Conservation (phyloP, 30 jellyfish, hydroid and myxozoan species). For the Aurelia coerulea region DNA sequence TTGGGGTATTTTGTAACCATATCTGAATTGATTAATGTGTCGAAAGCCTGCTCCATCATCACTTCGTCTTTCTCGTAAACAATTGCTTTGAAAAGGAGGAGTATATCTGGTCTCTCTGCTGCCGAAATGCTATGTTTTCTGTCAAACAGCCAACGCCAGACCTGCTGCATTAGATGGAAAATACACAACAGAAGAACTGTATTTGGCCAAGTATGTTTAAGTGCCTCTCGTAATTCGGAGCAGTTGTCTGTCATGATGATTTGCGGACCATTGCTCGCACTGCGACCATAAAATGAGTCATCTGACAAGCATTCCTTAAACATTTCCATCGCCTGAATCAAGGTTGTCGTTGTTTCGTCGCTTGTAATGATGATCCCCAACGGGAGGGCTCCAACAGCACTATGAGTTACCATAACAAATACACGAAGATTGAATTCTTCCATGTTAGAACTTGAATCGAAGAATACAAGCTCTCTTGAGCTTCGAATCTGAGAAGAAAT, state of each 20-base stretch:
- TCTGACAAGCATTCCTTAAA: neutral
- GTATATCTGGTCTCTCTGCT: slow-evolving; percentile 11
- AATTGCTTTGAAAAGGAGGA: neutral
- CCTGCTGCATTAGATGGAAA: neutral
- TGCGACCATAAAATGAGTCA: neutral
- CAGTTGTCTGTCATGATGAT: slow-evolving; percentile 12
- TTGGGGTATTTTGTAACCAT: no score
- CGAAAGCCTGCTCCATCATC: neutral
- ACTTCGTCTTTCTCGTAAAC: neutral
- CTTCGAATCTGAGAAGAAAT: no score
- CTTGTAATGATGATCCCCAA: no score
- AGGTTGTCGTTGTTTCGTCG: neutral
- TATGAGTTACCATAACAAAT: no score
- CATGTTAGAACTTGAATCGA: no score
- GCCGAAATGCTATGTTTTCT: neutral
- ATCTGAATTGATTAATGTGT: no score
- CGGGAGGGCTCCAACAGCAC: no score
- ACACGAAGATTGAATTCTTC: no score
- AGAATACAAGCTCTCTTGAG: no score
- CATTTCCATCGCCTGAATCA: neutral
- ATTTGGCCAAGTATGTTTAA: neutral
- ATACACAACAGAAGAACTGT: neutral
- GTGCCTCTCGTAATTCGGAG: slow-evolving; percentile 4
- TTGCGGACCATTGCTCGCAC: slow-evolving; percentile 2
- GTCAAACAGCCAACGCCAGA: slow-evolving; percentile 22